Evolutionary conservation across 2,797 vertebrate genomes (phyloP), one percentile per base, ranked within the genome.

Genomic region (Natrix natrix): DNA sequence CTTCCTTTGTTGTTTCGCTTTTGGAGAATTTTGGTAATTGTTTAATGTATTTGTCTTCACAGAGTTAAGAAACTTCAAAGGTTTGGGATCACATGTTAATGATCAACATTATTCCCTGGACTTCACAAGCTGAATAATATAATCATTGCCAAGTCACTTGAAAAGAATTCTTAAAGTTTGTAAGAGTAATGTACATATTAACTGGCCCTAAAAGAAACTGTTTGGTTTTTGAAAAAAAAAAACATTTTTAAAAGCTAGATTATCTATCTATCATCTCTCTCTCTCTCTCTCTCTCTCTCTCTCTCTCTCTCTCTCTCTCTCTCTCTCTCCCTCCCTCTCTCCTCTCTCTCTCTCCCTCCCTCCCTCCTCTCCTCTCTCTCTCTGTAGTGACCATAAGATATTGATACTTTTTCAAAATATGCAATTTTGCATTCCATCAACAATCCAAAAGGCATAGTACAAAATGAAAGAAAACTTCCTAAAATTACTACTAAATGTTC

Each of bases 21-120:
- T 94, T 91, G 88, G 93, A 94, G 95, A 66, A 24, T 96, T 94
- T 93, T 96, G 94, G 92, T 94, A 95, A 94, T 94, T 95, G 93
- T 94, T 95, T 95, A 94, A 96, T 92, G 87, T 61, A 94, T 94
- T 95, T 96, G 86, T 95, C 94, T 94, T 95, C 4, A 0, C 91
- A 94, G 90, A 96, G 95, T 96, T 95, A 97, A 93, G 92, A 94
- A 69, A 96, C 94, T 96, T 95, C 96, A 95, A 94, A 91, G 90
- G 93, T 59, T 83, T 74, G 57, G 91, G 95, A 95, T 66, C 92
- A 97, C 95, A 96, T 92, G 94, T 93, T 92, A 93, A 96, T 91
- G 95, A 96, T 93, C 93, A 95, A 86, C 92, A 90, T 92, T 90
- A 92, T 96, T 92, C 69, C 59, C 66, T 89, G 90, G 94, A 94